Evolutionary conservation across 2,888 invertebrate genomes (phyloP).

Genomic region (Buathra laborator): DNA sequence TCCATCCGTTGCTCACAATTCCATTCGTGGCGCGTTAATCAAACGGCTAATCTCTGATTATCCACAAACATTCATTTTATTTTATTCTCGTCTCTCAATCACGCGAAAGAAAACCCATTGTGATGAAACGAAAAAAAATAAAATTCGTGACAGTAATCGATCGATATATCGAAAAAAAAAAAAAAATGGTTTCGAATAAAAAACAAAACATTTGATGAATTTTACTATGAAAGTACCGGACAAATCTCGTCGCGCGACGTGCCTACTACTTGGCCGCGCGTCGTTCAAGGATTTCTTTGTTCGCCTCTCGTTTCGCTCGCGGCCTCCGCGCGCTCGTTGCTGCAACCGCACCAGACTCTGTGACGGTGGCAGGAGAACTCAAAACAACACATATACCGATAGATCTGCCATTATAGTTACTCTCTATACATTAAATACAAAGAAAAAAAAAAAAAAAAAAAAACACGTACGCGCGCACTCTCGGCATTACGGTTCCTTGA

Average conservation of each 20-base stretch:
- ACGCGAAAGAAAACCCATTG: background rate
- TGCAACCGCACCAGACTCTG: conserved; percentile 44
- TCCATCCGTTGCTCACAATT: conserved; percentile 45
- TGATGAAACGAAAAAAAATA: background rate
- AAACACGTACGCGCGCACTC: background rate
- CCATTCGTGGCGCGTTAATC: conserved; percentile 43
- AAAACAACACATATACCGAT: conserved; percentile 9
- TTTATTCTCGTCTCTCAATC: background rate
- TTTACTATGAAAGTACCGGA: conserved; percentile 19
- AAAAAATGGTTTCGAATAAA: background rate
- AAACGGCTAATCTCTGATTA: conserved; percentile 35
- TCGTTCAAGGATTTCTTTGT: conserved; percentile 81
- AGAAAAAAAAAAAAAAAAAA: conserved; percentile 3
- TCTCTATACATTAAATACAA: conserved; percentile 20
- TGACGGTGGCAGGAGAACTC: conserved; percentile 27
- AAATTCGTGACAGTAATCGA: background rate
- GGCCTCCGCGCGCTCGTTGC: conserved; percentile 58
- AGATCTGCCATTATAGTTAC: conserved; percentile 6
- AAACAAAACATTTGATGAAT: background rate
- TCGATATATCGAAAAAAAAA: background rate
- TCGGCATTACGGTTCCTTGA: conserved; percentile 38
- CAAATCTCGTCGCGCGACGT: conserved; percentile 69
- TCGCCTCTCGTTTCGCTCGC: conserved; percentile 69
- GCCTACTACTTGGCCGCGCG: conserved; percentile 46
- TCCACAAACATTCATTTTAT: background rate